Evolutionary conservation across 1,140 invertebrate species (phyloP), one percentile per base, ranked within the genome.

Genomic region (Centruroides sculpturatus): DNA sequence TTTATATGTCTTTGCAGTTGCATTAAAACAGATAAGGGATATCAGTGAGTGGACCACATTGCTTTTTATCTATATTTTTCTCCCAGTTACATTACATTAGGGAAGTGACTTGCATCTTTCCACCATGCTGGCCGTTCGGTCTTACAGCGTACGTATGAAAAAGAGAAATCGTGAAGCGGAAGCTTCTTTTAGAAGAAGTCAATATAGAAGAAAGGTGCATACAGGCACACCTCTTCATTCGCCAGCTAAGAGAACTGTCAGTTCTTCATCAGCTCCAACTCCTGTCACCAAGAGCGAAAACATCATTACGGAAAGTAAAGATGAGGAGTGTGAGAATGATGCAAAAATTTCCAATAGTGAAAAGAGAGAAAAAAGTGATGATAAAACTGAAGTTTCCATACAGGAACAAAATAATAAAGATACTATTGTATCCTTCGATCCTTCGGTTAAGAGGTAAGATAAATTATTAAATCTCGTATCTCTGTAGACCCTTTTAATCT

Each of bases 131-230:
- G 64, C 67, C 23, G 67, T 68, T 11, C 57, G 67, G 6, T 68
- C 67, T 10, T 68, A 68, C 55, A 68, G 66, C 51, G 67, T 68
- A n/a, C 67, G 67, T n/a, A 55, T 66, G 55, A 68, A 68, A 59
- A n/a, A 62, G 34, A 52, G 63, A 48, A 68, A 68, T 47, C 46
- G 64, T 9, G 67, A 68, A 50, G 59, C 67, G 5, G 62, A 59
- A 0, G 67, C 67, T 13, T 68, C 66, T 36, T 68, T 68, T 55
- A 57, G 67, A 7, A 66, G 59, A 35, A 68, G 56, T 53, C 61
- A 60, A 36, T 54, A 62, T 23, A 47, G 66, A 50, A 60, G 67
- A 35, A 60, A 62, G 54, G 35, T 59, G 3, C 34, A 35, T 8
- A 23, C 12, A 10, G 50, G 50, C 5, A 51, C 50, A 13, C n/a